These are phyloP conservation scores for Bellardia pandia DNA, from an alignment of 2,888 invertebrate species.

Conservation along the genomic window DNA sequence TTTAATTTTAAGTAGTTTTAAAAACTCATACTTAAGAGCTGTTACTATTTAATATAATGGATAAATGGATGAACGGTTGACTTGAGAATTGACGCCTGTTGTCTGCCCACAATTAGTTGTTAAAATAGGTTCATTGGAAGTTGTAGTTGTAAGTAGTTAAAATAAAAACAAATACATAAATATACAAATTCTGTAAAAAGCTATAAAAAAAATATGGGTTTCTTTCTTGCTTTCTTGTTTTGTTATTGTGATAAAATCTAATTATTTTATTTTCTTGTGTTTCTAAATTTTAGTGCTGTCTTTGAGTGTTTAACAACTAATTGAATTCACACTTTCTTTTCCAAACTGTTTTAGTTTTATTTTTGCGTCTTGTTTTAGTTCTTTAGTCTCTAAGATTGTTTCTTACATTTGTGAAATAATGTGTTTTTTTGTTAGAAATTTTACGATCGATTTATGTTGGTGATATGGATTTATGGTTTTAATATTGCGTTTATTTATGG, in stretches of 20 bases:
- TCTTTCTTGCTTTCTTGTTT: not conserved
- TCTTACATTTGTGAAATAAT: slow-evolving; percentile 18
- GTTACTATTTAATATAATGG: slow-evolving; percentile 18
- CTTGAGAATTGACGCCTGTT: slow-evolving; percentile 40
- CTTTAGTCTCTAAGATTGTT: not conserved
- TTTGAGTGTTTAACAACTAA: slow-evolving; percentile 75
- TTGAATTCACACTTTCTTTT: slow-evolving; percentile 81
- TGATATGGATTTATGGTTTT: slow-evolving; percentile 63
- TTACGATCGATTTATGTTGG: slow-evolving; percentile 64
- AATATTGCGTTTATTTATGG: slow-evolving; percentile 21
- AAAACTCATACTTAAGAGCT: slow-evolving; percentile 21
- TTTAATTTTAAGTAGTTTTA: slow-evolving; percentile 7
- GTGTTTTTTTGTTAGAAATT: slow-evolving; percentile 30
- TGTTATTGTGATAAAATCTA: slow-evolving; percentile 50
- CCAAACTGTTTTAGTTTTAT: slow-evolving; percentile 61
- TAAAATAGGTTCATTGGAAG: slow-evolving; percentile 37
- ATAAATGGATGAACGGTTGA: not conserved
- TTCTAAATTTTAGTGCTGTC: slow-evolving; percentile 37
- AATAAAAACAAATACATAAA: slow-evolving; percentile 31
- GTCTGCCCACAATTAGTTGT: slow-evolving; percentile 56
- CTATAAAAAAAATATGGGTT: slow-evolving; percentile 20
- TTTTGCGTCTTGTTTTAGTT: slow-evolving; percentile 3
- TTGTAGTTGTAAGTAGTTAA: slow-evolving; percentile 52
- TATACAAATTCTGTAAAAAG: slow-evolving; percentile 5
- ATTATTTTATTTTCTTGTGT: slow-evolving; percentile 26